Conservation (phyloP, 2,113 vertebrate genomes). For the Indicator indicator region DNA sequence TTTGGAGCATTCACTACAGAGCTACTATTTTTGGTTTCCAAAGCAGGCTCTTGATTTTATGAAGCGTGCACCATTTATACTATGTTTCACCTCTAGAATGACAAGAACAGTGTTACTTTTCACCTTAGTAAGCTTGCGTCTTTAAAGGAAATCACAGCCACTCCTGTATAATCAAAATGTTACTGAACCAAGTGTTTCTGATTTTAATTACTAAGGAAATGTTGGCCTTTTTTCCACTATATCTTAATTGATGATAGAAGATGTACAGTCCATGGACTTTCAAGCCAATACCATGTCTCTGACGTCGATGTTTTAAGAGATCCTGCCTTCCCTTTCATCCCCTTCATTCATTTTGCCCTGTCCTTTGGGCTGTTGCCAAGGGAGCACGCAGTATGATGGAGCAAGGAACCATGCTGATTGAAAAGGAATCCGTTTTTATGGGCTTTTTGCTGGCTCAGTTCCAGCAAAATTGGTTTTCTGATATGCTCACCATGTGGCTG, state of each 20-base stretch:
- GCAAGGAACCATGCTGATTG: background rate
- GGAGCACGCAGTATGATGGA: background rate
- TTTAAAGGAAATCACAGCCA: background rate
- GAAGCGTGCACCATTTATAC: background rate
- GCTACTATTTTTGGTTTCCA: conserved; percentile 40
- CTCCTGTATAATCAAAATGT: background rate
- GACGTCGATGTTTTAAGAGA: background rate
- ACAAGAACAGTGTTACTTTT: background rate
- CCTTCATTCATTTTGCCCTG: background rate
- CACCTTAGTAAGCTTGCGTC: background rate
- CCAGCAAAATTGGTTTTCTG: background rate
- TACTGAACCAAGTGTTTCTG: background rate
- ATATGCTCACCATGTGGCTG: background rate
- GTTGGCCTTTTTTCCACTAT: background rate
- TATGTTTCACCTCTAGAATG: background rate
- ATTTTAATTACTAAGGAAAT: background rate
- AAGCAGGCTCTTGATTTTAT: background rate
- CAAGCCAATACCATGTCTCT: background rate
- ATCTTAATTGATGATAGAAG: background rate
- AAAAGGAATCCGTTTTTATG: background rate
- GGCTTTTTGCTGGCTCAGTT: background rate
- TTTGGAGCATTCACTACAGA: conserved; percentile 22
- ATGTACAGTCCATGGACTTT: background rate
- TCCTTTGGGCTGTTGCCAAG: conserved; percentile 7
- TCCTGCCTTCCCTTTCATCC: background rate